Evolutionary conservation across 2,888 invertebrate species (phyloP).

Genomic region (Sarcophaga carnaria): DNA sequence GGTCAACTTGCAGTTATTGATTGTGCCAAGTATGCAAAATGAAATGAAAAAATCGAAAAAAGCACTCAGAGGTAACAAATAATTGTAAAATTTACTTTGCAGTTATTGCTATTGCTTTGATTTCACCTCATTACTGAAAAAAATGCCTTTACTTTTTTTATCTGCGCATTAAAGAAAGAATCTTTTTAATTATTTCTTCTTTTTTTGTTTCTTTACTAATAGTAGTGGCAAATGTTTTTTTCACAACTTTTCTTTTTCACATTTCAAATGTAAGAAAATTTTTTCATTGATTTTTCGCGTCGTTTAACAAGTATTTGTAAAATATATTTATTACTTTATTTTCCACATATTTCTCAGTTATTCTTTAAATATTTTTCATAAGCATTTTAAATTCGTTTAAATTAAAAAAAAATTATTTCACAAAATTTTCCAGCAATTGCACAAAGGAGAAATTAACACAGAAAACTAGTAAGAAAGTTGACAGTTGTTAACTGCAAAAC

Average conservation of each 20-base stretch:
- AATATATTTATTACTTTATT: conserved; percentile 32
- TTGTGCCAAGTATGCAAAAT: conserved; percentile 68
- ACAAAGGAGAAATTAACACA: conserved; percentile 61
- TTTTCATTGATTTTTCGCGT: conserved; percentile 51
- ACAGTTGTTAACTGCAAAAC: conserved; percentile 43
- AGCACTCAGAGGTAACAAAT: conserved; percentile 31
- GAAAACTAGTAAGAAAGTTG: conserved; percentile 52
- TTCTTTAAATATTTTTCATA: not conserved
- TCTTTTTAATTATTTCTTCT: not conserved
- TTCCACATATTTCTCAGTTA: not conserved
- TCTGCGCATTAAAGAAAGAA: conserved; percentile 51
- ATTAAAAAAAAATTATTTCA: conserved; percentile 41
- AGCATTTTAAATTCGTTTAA: conserved; percentile 50
- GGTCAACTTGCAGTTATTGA: conserved; percentile 67
- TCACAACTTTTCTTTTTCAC: conserved; percentile 33
- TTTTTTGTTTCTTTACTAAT: not conserved
- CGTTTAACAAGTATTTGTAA: conserved; percentile 21
- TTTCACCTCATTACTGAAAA: conserved; percentile 46
- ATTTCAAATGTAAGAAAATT: conserved; percentile 26
- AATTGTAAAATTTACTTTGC: conserved; percentile 50
- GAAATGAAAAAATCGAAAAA: conserved; percentile 34
- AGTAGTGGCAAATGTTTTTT: not conserved
- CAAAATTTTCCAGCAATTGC: conserved; percentile 59
- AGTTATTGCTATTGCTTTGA: conserved; percentile 39
- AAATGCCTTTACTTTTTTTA: conserved; percentile 42